A percentile compares a stretch with the other conserved stretches of the same genome.
Evolutionary conservation across 2,888 invertebrate species (phyloP).

Genomic region (Patella pellucida): DNA sequence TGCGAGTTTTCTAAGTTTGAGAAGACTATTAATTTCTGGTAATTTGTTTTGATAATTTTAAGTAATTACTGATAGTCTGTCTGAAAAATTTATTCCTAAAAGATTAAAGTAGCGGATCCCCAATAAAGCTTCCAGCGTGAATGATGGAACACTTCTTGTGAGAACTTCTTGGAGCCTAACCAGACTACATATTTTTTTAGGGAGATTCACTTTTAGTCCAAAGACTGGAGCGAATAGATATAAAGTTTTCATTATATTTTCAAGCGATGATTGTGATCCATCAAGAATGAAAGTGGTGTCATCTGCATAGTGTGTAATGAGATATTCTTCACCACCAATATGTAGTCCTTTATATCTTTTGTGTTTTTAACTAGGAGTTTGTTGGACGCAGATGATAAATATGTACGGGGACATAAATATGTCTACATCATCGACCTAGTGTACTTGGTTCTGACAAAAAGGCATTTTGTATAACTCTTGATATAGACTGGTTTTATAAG

Average conservation of each 20-base stretch:
- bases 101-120: neutral
- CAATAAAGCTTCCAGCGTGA: slow-evolving; percentile 15
- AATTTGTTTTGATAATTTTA: neutral
- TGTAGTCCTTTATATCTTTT: slow-evolving; percentile 16
- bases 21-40: neutral
- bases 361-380: slow-evolving; percentile 10
- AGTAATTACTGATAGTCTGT: neutral
- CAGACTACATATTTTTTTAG: slow-evolving; percentile 12
- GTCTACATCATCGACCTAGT: slow-evolving; percentile 15
- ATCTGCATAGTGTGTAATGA: slow-evolving; percentile 18
- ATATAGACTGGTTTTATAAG: neutral
- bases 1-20: neutral
- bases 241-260: neutral
- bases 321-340: slow-evolving; percentile 10
- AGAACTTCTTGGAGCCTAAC: neutral
- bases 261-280: slow-evolving; percentile 17
- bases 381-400: slow-evolving; percentile 21
- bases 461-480: slow-evolving; percentile 1
- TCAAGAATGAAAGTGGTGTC: slow-evolving; percentile 12
- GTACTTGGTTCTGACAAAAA: neutral
- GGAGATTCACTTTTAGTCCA: neutral
- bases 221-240: neutral
- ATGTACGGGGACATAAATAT: slow-evolving; percentile 17
- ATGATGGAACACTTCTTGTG: neutral
- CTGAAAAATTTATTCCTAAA: slow-evolving; percentile 14